Base-by-base conservation (phyloP, 2,797 vertebrate genomes). In the Sparidentex hasta region DNA sequence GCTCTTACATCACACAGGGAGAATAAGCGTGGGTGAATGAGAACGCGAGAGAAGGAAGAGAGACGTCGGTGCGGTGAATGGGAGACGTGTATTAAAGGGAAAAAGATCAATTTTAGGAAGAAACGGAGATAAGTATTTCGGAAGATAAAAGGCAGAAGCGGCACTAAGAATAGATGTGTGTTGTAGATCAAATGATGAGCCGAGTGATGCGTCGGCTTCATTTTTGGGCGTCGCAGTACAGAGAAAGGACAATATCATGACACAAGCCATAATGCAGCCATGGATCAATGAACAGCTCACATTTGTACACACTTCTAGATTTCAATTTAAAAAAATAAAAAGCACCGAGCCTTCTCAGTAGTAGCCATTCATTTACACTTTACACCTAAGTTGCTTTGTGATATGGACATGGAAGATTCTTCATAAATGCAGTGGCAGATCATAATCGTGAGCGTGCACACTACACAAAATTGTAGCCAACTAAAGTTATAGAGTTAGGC, bases 1-100 rank as follows among this genome's bases (percentile, higher is more conserved):
- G 81, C 62, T 90, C 76, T 87, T 82, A 85, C 74, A 90, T 91
- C 80, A 90, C 67, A 81, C 51, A 67, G 76, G 50, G 48, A 83
- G 75, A 80, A 78, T 25, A 76, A 58, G 33, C 80, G 47, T 1
- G 18, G 73, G 73, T 64, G 66, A 65, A 50, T 7, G 65, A 67
- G 48, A 59, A 59, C 65, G 71, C 23, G 3, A 63, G 52, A 51
- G 9, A 70, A 67, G 58, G n/a, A 63, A 54, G 64, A 79, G 67
- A 78, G 59, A 71, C 4, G 27, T 38, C 33, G 71, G 72, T 58
- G 64, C 29, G 9, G 48, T 18, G 73, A 72, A 51, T n/a, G 59
- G 33, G 51, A 69, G 64, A 65, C 56, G 59, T 38, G 58, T 64
- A 65, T 72, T 52, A n/a, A 81, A 81, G 65, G 58, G 29, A 67